Conservation (phyloP, 2,888 invertebrate genomes). For the Silvanus unidentatus region DNA sequence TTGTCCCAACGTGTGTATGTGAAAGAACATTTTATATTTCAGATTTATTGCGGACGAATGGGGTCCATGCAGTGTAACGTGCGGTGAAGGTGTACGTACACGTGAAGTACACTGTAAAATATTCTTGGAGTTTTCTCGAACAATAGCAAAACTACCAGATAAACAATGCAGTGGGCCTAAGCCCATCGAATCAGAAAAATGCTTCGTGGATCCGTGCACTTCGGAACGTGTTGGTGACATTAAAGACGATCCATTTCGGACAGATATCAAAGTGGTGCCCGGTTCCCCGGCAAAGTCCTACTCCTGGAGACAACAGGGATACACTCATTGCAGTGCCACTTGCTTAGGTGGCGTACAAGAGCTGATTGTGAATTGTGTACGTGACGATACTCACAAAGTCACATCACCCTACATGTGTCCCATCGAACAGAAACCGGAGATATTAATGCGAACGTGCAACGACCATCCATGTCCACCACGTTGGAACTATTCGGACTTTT, state of each 20-base stretch:
- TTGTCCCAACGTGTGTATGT: not conserved
- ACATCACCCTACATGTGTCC: constrained; percentile 85
- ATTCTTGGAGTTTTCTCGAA: constrained; percentile 84
- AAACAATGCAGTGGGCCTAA: constrained; percentile 81
- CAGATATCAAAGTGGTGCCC: constrained; percentile 27
- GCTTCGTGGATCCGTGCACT: constrained; percentile 74
- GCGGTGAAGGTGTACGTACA: constrained; percentile 83
- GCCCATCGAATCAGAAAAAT: constrained; percentile 74
- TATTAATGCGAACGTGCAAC: constrained; percentile 84
- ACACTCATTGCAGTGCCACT: constrained; percentile 89
- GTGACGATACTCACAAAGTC: constrained; percentile 80
- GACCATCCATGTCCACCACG: constrained; percentile 93
- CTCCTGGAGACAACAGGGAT: constrained; percentile 85
- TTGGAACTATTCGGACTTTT: constrained; percentile 88
- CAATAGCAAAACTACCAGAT: constrained; percentile 82
- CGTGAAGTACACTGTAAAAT: constrained; percentile 92
- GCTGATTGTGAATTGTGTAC: constrained; percentile 79
- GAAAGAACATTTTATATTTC: constrained; percentile 25
- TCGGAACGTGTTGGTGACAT: constrained; percentile 47
- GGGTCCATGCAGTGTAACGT: constrained; percentile 80
- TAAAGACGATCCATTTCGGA: constrained; percentile 47
- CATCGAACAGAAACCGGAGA: constrained; percentile 81
- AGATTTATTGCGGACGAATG: constrained; percentile 92
- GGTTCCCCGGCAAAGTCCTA: constrained; percentile 67
- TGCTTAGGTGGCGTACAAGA: constrained; percentile 72